A percentile compares a stretch with the other conserved stretches of the same genome.
phyloP scores from a whole-genome alignment of 2,797 vertebrate genomes.

The Muraenolepis orangiensis region DNA sequence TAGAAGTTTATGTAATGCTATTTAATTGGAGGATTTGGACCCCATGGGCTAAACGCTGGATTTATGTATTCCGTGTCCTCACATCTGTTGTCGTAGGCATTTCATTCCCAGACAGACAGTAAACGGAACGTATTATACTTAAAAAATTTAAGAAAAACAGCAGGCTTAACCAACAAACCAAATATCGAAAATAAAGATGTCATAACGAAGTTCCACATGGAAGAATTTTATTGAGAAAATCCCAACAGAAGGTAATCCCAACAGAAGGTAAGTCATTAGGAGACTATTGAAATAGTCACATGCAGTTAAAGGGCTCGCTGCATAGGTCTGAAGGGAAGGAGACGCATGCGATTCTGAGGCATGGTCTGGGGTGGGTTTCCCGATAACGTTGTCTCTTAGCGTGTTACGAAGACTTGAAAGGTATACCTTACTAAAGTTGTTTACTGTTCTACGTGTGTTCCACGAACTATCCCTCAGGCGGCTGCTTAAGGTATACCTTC shows the following conservation, averaged over 20 bases:
- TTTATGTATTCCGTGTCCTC: background rate
- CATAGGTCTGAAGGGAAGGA: background rate
- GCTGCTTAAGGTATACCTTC: too few relatives aligned
- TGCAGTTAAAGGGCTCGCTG: background rate
- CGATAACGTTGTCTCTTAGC: too few relatives aligned
- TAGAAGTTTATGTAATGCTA: background rate
- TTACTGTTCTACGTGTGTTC: too few relatives aligned
- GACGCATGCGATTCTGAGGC: background rate
- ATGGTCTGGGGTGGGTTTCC: too few relatives aligned
- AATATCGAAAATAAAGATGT: background rate
- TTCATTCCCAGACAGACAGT: background rate
- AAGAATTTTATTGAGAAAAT: background rate
- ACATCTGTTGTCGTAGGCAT: background rate
- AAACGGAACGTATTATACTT: background rate
- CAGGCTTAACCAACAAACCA: background rate
- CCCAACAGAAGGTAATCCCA: background rate
- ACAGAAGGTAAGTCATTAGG: background rate
- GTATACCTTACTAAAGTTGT: too few relatives aligned
- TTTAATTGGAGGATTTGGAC: background rate
- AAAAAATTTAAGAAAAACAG: background rate
- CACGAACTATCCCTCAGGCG: too few relatives aligned
- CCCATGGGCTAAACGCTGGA: background rate
- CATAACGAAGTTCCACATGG: background rate
- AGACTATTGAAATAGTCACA: background rate
- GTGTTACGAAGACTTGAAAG: too few relatives aligned